Conservation (phyloP, 2,888 invertebrate species). For the Sialis fuliginosa region DNA sequence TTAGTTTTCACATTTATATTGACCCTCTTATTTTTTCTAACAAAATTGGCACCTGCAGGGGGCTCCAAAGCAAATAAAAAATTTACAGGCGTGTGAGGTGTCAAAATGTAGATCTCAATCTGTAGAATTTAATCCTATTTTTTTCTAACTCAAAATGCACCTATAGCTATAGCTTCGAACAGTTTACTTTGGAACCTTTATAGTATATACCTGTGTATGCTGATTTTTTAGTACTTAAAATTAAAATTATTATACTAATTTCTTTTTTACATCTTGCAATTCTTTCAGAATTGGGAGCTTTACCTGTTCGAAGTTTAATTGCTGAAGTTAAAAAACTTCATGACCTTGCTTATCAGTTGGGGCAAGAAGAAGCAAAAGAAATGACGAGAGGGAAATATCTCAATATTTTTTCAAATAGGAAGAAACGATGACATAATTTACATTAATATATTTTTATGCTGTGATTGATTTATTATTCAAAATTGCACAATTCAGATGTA, state of each 20-base stretch:
- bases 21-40: too few relatives aligned
- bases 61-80: too few relatives aligned
- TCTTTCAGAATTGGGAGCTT: constrained; percentile 43
- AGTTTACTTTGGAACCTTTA: not conserved
- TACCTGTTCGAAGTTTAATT: constrained; percentile 70
- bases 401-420: constrained; percentile 48
- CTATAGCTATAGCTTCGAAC: not conserved
- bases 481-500: too few relatives aligned
- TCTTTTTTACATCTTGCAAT: too few relatives aligned
- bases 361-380: constrained; percentile 88
- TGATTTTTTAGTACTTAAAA: too few relatives aligned
- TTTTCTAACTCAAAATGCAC: too few relatives aligned
- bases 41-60: too few relatives aligned
- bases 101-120: too few relatives aligned
- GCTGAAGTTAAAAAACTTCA: constrained; percentile 88
- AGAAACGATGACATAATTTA: constrained; percentile 1
- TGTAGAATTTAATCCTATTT: too few relatives aligned
- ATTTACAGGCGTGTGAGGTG: too few relatives aligned
- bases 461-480: not conserved
- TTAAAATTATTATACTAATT: too few relatives aligned
- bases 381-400: constrained; percentile 92
- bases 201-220: too few relatives aligned
- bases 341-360: constrained; percentile 85
- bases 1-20: not conserved
- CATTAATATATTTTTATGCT: not conserved